Conservation (phyloP, 2,888 invertebrate species). For the Latheticus oryzae region DNA sequence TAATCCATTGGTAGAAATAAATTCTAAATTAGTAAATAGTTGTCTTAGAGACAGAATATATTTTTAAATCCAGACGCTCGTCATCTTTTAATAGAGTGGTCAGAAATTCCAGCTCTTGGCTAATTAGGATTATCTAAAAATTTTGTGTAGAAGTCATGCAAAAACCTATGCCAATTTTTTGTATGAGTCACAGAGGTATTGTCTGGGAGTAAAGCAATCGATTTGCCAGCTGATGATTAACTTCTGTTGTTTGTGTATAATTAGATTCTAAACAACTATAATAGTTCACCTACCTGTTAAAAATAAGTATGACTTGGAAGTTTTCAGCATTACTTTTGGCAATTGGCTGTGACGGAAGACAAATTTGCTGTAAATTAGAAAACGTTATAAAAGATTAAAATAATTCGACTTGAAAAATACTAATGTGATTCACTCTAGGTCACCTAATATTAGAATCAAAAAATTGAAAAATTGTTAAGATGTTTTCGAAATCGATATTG, state of each 20-base stretch:
- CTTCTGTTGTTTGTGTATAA: conserved; percentile 25
- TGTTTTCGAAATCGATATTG: conserved; percentile 4
- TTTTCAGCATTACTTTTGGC: conserved; percentile 20
- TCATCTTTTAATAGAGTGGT: conserved; percentile 26
- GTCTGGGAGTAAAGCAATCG: conserved; percentile 15
- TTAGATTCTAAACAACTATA: conserved; percentile 30
- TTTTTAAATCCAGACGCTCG: conserved; percentile 17
- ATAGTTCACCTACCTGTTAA: conserved; percentile 27
- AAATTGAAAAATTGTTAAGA: conserved; percentile 1
- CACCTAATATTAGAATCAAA: conserved; percentile 7
- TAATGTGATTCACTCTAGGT: conserved; percentile 10
- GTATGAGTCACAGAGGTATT: conserved; percentile 11
- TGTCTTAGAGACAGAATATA: conserved; percentile 28
- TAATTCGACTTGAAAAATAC: conserved; percentile 5
- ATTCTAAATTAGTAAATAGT: conserved; percentile 6
- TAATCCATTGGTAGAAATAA: too few relatives aligned
- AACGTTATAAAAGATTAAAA: conserved; percentile 13
- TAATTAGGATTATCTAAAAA: too few relatives aligned
- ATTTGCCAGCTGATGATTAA: conserved; percentile 31
- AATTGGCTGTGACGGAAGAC: conserved; percentile 19
- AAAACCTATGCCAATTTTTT: too few relatives aligned
- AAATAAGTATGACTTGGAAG: conserved; percentile 35
- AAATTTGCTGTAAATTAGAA: conserved; percentile 16
- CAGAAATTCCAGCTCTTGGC: neutral
- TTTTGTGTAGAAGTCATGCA: too few relatives aligned